Percentiles rank a stretch among this genome's conserved stretches.
Evolutionary conservation across 2,113 vertebrate genomes (phyloP).

Genomic region (Labrus mixtus): DNA sequence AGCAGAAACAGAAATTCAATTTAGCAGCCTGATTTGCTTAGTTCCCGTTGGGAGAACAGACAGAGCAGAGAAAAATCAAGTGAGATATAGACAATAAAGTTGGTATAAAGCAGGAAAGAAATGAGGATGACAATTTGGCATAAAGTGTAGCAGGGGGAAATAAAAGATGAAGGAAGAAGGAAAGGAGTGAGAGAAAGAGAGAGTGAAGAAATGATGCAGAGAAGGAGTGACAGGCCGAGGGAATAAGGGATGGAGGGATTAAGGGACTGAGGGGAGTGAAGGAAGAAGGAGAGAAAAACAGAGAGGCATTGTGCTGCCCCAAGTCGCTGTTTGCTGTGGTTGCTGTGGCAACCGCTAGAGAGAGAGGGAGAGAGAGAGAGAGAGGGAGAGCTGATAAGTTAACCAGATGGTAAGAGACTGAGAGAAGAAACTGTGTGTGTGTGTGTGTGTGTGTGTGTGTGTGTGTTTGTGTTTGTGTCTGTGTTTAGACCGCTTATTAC

Average conservation of each 20-base stretch:
- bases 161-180: constrained; percentile 9
- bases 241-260: constrained; percentile 61
- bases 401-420: constrained; percentile 78
- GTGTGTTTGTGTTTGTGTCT: constrained; percentile 9
- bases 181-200: constrained; percentile 5
- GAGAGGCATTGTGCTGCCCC: constrained; percentile 74
- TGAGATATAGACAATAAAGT: not conserved
- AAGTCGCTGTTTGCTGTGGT: constrained; percentile 72
- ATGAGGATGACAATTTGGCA: no score
- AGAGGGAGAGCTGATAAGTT: constrained; percentile 74
- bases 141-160: not conserved
- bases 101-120: no score
- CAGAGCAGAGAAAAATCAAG: constrained; percentile 11
- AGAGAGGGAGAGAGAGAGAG: constrained; percentile 20
- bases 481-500: constrained; percentile 40
- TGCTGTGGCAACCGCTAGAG: constrained; percentile 57
- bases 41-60: constrained; percentile 50
- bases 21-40: constrained; percentile 61
- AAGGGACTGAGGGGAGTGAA: constrained; percentile 48
- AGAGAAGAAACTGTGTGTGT: constrained; percentile 34
- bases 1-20: constrained; percentile 58
- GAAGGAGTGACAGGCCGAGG: constrained; percentile 50
- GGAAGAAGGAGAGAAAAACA: constrained; percentile 66
- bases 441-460: constrained; percentile 25
- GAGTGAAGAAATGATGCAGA: constrained; percentile 62